Evolutionary conservation across 2,113 vertebrate species (phyloP), one percentile per base, ranked within the genome.

Genomic region (Grantiella picta): DNA sequence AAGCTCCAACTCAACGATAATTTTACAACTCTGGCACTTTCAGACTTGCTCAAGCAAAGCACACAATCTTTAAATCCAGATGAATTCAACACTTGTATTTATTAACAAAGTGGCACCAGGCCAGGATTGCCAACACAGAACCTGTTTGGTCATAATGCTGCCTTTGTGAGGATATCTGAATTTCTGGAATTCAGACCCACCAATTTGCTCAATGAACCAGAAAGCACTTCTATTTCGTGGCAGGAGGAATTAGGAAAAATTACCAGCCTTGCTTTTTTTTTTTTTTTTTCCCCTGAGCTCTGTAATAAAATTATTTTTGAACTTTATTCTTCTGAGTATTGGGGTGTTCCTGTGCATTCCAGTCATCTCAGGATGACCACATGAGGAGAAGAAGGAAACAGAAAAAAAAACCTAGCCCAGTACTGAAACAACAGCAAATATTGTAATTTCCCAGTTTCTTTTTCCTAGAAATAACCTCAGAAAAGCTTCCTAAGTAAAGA

Each of bases 11-110:
- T 49, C 18, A 31, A 63, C 1, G n/a, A 89, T 83, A 81, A 90
- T 87, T 96, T 90, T 93, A 90, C 53, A 92, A 87, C 94, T 82
- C 89, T 90, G 94, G 80, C 86, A 90, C 93, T 95, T 96, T 78
- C 86, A 65, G 90, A 80, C 97, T 92, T 96, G 93, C 94, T 97
- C 56, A 56, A 96, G 97, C 97, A 98, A 95, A 96, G 95, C 82
- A 59, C 90, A 93, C 95, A 96, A 97, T 93, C 96, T 97, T 85
- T 65, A 82, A 95, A 96, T 88, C 72, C 96, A 90, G 85, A 93
- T 84, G 95, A 97, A 97, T 94, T 85, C 95, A 95, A 88, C 60
- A 45, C 89, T 89, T 96, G 94, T 91, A 86, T 96, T 96, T 97
- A 92, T 97, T 93, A 96, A 90, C 96, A 80, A 94, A 94, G 57